Conservation (phyloP, 1,140 invertebrate genomes). For the Fopius arisanus region DNA sequence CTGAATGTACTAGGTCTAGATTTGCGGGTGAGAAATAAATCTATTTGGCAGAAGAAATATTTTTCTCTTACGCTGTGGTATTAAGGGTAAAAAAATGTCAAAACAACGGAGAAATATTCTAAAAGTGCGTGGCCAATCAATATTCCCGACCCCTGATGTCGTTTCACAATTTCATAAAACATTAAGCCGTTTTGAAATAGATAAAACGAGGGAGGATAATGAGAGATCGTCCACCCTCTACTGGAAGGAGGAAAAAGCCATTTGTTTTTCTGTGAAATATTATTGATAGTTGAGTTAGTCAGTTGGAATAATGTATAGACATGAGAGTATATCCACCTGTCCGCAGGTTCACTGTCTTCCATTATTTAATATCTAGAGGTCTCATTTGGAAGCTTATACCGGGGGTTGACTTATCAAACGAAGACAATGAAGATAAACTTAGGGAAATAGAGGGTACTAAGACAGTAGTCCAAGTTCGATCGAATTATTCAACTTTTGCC, state of each 20-base stretch:
- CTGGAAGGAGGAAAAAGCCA: neutral
- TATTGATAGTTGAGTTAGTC: neutral
- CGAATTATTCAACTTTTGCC: slow-evolving; percentile 5
- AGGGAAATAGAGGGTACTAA: neutral
- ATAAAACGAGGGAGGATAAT: too few species aligned
- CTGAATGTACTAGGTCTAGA: too few species aligned
- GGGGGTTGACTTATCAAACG: neutral
- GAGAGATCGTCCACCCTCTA: too few species aligned
- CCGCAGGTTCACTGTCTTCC: neutral
- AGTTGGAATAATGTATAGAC: neutral
- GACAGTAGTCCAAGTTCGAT: neutral
- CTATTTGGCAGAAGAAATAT: too few species aligned
- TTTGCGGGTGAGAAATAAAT: too few species aligned
- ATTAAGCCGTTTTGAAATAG: too few species aligned
- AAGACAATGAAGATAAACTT: neutral
- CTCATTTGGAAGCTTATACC: neutral
- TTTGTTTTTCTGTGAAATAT: neutral
- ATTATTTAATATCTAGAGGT: neutral
- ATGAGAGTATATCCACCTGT: neutral
- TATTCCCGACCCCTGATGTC: too few species aligned
- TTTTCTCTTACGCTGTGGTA: too few species aligned
- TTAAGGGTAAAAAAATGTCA: too few species aligned
- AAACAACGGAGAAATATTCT: too few species aligned
- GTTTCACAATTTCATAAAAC: too few species aligned
- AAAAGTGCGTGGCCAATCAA: too few species aligned